Conservation (phyloP, 2,888 invertebrate species). For the Amaurobius ferox region DNA sequence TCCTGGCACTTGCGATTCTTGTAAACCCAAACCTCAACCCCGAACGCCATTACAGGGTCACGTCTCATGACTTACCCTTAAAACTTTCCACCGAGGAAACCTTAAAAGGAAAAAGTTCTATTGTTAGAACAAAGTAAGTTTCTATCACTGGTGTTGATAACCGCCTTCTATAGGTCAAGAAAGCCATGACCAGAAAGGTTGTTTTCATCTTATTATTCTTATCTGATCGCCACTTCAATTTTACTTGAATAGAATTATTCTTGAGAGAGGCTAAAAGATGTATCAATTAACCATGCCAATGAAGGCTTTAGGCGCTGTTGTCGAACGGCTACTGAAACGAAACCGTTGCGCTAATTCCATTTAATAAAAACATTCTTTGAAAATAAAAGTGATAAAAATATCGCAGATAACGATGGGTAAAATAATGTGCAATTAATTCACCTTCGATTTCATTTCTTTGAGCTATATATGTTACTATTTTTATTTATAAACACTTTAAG, state of each 20-base stretch:
- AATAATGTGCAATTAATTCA: too few relatives aligned
- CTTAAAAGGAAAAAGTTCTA: slow-evolving; percentile 20
- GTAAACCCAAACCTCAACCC: neutral
- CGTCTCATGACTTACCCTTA: neutral
- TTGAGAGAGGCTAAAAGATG: neutral
- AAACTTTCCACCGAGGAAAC: slow-evolving; percentile 1
- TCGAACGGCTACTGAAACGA: neutral
- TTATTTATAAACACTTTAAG: too few relatives aligned
- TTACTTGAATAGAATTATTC: neutral
- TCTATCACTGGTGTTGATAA: neutral
- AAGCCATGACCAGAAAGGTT: neutral
- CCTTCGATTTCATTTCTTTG: too few relatives aligned
- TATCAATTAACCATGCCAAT: neutral
- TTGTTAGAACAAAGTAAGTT: slow-evolving; percentile 18
- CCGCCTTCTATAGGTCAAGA: slow-evolving; percentile 1
- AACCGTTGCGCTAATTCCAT: neutral
- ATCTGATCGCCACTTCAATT: neutral
- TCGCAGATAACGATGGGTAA: too few relatives aligned
- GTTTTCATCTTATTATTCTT: neutral
- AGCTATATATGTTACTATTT: too few relatives aligned
- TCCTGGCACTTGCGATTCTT: neutral
- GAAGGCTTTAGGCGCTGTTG: neutral
- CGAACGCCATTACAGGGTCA: neutral
- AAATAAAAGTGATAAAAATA: too few relatives aligned
- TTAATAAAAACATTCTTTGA: too few relatives aligned